Percentiles rank a stretch among this genome's conserved stretches.
phyloP scores from a whole-genome alignment of 2,113 vertebrate species.

The Ivindomyrus marchei region DNA sequence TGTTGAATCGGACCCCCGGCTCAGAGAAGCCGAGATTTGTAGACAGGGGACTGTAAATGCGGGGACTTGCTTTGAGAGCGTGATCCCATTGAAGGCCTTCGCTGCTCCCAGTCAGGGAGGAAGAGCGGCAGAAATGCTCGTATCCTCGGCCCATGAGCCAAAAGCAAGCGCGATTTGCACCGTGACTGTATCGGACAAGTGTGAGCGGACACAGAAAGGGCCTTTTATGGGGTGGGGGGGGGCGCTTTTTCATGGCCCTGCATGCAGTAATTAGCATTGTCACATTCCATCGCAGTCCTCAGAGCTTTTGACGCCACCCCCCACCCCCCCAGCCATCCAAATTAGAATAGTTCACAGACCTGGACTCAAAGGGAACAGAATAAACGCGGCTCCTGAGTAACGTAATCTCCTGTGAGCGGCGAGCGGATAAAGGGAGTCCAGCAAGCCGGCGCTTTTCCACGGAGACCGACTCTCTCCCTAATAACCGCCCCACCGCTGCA shows the following conservation, averaged over 20 bases:
- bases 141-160: not conserved
- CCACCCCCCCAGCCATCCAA: not conserved
- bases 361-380: conserved; percentile 19
- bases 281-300: conserved; percentile 35
- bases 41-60: not conserved
- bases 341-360: conserved; percentile 30
- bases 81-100: conserved; percentile 3
- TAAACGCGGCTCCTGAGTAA: conserved; percentile 12
- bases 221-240: conserved; percentile 29
- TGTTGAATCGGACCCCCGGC: not conserved
- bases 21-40: not conserved
- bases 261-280: conserved; percentile 37
- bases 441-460: not conserved
- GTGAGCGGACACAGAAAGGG: conserved; percentile 6
- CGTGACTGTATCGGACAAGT: conserved; percentile 1
- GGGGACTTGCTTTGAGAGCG: not conserved
- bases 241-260: conserved; percentile 24
- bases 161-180: conserved; percentile 23
- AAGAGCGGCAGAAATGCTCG: not conserved
- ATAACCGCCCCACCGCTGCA: conserved; percentile 2
- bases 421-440: conserved; percentile 16
- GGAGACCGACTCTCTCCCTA: not conserved
- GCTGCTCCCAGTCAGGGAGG: not conserved
- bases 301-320: conserved; percentile 22
- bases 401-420: conserved; percentile 28